Conservation (phyloP, 2,113 vertebrate species). For the Amblyopsis rosae region DNA sequence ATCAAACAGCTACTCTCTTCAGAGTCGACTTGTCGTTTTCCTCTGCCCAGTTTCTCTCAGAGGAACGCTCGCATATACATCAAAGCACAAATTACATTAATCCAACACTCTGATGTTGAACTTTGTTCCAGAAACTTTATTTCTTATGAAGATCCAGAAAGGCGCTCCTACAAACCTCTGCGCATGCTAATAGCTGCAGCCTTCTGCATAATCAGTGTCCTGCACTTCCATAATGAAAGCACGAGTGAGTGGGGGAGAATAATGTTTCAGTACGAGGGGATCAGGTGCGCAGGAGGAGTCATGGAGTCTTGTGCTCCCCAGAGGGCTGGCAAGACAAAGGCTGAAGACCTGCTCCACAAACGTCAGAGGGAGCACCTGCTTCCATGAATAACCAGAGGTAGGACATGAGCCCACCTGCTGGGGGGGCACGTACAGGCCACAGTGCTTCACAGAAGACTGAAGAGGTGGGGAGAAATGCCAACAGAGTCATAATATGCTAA, state of each 20-base stretch:
- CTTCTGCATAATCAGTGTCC: slow-evolving; percentile 49
- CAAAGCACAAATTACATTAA: slow-evolving; percentile 62
- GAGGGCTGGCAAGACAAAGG: slow-evolving; percentile 63
- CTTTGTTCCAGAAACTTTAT: slow-evolving; percentile 56
- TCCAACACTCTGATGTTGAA: slow-evolving; percentile 59
- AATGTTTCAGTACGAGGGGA: slow-evolving; percentile 47
- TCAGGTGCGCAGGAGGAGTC: slow-evolving; percentile 53
- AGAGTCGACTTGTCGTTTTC: slow-evolving; percentile 32
- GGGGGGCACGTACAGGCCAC: slow-evolving; percentile 55
- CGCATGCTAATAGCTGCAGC: slow-evolving; percentile 44
- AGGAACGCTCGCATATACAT: slow-evolving; percentile 58
- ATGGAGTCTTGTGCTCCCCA: slow-evolving; percentile 47
- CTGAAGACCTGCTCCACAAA: slow-evolving; percentile 66
- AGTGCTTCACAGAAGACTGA: slow-evolving; percentile 34
- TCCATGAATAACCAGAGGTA: slow-evolving; percentile 65
- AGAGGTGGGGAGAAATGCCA: slow-evolving; percentile 29
- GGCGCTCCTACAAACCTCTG: slow-evolving; percentile 17
- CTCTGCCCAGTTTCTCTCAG: slow-evolving; percentile 49
- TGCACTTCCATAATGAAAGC: slow-evolving; percentile 32
- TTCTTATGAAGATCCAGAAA: slow-evolving; percentile 51
- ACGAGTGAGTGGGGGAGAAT: slow-evolving; percentile 3
- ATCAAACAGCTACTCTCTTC: slow-evolving; percentile 42
- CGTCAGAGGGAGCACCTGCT: slow-evolving; percentile 70
- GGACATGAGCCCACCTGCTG: slow-evolving; percentile 60
- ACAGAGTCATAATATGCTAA: slow-evolving; percentile 34